Percentiles rank a stretch among this genome's conserved stretches.
phyloP scores from a whole-genome alignment of 53 echinoderm and acorn worm species.

The Apostichopus leukothele region DNA sequence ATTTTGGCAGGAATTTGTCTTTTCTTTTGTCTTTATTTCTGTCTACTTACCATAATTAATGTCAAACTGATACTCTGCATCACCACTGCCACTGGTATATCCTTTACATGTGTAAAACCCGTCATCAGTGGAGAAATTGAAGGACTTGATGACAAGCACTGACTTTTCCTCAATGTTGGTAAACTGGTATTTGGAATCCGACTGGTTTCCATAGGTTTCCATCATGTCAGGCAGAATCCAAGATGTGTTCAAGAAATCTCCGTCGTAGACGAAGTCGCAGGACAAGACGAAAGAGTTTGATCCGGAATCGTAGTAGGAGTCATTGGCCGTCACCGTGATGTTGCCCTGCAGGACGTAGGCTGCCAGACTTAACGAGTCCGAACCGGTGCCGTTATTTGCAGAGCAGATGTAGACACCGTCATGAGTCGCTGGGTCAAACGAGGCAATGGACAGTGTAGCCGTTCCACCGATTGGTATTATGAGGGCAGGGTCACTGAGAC shows the following conservation, averaged over 20 bases:
- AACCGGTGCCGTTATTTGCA: not conserved
- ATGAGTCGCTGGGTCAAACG: not conserved
- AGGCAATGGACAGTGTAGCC: not conserved
- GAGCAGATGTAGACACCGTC: constrained; percentile 3
- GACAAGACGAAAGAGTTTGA: not conserved
- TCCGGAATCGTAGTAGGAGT: not conserved
- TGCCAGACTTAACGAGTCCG: not conserved
- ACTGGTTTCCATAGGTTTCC: constrained; percentile 8
- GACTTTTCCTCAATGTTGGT: not conserved
- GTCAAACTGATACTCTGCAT: not conserved
- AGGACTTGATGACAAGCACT: not conserved
- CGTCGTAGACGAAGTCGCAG: not conserved
- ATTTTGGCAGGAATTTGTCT: no score
- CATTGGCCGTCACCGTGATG: not conserved
- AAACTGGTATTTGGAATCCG: not conserved
- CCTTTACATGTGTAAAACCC: constrained; percentile 9
- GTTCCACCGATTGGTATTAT: constrained; percentile 8
- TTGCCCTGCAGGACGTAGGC: not conserved
- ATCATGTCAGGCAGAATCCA: not conserved
- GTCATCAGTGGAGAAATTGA: constrained; percentile 1
- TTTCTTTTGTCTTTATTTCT: no score
- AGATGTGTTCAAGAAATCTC: not conserved
- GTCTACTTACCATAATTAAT: constrained; percentile 11
- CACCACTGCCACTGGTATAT: not conserved
- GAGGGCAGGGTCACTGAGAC: not conserved